phyloP scores from a whole-genome alignment of 2,797 vertebrate species.

The Phataginus tetradactyla region DNA sequence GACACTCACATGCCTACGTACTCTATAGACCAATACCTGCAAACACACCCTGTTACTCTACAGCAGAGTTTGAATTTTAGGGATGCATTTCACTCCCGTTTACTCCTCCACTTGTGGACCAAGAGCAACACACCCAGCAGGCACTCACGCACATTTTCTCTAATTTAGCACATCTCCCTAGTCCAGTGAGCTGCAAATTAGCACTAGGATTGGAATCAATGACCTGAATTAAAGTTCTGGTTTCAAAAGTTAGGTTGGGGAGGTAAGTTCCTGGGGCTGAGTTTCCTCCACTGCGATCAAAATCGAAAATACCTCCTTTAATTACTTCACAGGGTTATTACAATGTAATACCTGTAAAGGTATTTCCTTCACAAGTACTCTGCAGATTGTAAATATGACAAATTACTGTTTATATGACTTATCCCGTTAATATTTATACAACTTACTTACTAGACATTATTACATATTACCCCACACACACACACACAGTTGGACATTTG shows the following conservation, averaged over 20 bases:
- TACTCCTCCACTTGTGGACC: background rate
- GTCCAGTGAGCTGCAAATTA: background rate
- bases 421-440: background rate
- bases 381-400: slow-evolving; percentile 9
- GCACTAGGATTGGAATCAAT: background rate
- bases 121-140: background rate
- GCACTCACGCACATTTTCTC: background rate
- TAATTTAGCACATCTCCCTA: background rate
- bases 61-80: background rate
- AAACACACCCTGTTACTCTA: background rate
- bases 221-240: background rate
- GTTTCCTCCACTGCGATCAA: background rate
- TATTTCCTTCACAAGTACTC: background rate
- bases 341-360: background rate
- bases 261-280: background rate
- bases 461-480: background rate
- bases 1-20: background rate
- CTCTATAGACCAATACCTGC: background rate
- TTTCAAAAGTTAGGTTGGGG: background rate
- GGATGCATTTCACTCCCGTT: background rate
- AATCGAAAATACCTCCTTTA: slow-evolving; percentile 13
- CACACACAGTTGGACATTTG: slow-evolving; percentile 30
- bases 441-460: slow-evolving; percentile 28
- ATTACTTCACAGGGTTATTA: background rate
- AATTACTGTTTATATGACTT: slow-evolving; percentile 2